Conservation (phyloP, 2,888 invertebrate species). For the Clitarchus hookeri region DNA sequence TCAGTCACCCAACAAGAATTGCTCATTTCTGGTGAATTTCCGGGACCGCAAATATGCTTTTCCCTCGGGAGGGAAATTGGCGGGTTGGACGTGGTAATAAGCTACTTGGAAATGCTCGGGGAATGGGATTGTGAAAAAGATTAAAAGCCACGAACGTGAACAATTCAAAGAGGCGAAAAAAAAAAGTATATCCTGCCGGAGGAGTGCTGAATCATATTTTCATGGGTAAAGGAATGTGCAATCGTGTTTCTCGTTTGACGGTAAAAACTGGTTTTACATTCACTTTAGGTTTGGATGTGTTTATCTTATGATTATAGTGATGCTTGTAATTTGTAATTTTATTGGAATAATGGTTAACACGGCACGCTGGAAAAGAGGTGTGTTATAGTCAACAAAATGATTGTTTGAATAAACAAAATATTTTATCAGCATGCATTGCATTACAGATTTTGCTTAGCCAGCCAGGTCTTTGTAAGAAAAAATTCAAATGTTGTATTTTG, state of each 20-base stretch:
- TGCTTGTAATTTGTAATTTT: too few relatives aligned
- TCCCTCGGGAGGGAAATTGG: background rate
- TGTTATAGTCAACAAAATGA: too few relatives aligned
- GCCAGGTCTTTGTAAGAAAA: too few relatives aligned
- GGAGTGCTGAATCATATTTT: background rate
- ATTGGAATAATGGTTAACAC: too few relatives aligned
- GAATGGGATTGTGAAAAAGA: background rate
- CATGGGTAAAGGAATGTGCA: background rate
- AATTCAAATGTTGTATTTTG: too few relatives aligned
- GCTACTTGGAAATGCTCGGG: background rate
- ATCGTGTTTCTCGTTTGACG: background rate
- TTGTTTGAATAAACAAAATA: too few relatives aligned
- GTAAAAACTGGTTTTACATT: background rate
- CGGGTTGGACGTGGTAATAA: background rate
- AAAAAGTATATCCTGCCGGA: background rate
- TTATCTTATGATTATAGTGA: too few relatives aligned
- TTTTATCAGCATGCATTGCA: too few relatives aligned
- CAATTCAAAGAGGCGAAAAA: background rate
- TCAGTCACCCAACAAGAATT: background rate
- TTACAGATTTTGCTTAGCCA: too few relatives aligned
- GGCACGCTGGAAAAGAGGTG: too few relatives aligned
- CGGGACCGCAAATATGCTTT: background rate
- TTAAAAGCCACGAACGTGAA: constrained; percentile 5
- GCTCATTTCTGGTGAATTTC: background rate
- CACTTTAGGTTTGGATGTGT: background rate